Percentiles rank a stretch among this genome's conserved stretches.
These are phyloP conservation scores for Oxygymnocypris stewartii DNA, from an alignment of 2,113 vertebrate genomes.

Conservation along the genomic window DNA sequence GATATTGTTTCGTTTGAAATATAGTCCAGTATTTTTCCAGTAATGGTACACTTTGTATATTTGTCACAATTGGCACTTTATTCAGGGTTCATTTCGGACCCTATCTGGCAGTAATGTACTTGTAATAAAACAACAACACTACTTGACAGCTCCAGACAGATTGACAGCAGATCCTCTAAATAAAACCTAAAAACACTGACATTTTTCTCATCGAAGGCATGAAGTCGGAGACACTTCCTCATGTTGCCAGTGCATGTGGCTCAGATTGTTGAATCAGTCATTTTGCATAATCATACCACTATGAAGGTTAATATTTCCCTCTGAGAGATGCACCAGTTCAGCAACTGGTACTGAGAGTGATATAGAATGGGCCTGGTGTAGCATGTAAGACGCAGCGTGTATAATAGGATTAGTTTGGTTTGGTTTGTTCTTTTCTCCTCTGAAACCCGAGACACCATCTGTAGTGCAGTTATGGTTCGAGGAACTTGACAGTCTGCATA, in stretches of 20 bases:
- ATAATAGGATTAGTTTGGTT: background rate
- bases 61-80: background rate
- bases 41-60: background rate
- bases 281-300: background rate
- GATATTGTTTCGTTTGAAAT: background rate
- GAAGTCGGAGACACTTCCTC: conserved; percentile 5
- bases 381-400: background rate
- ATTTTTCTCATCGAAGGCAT: background rate
- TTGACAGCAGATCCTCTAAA: background rate
- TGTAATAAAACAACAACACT: no score
- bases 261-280: background rate
- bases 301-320: background rate
- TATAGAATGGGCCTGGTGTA: background rate
- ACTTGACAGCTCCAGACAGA: background rate
- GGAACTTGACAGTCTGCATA: conserved; percentile 40
- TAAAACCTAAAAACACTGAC: background rate
- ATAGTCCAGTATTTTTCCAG: background rate
- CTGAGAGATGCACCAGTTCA: background rate
- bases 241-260: background rate
- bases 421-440: background rate
- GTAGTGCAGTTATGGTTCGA: conserved; percentile 43
- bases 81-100: background rate
- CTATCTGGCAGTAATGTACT: background rate
- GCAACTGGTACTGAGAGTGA: background rate
- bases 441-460: conserved; percentile 25